Evolutionary conservation across 2,113 vertebrate genomes (phyloP), one percentile per base, ranked within the genome.

Genomic region (Amazona guildingii): DNA sequence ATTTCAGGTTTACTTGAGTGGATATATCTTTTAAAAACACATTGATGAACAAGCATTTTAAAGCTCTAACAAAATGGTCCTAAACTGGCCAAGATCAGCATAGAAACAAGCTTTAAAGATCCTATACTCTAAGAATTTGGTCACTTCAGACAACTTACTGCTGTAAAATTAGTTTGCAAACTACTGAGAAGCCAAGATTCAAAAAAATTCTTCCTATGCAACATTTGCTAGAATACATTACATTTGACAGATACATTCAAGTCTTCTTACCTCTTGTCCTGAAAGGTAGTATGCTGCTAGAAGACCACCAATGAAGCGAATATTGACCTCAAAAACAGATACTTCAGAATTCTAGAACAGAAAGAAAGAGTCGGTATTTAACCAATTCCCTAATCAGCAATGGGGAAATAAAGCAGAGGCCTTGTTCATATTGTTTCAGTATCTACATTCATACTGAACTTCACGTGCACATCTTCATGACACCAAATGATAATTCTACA

Each of bases 301-400:
- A 28, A 99, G 98, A 75, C 99, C 99, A 9, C 99, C 99, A 39
- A 99, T 99, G 97, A 99, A 99, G 29, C 99, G 98, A 88, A 99
- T 99, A 95, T 99, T 99, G 96, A 99, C 99, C 97, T 99, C 99
- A 97, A 99, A 99, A 93, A 99, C 99, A 21, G 99, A 99, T 16
- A 99, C 99, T 95, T 99, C 99, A 0, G 98, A 99, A 97, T 99
- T 99, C 99, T 99, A 98, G 73, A 94, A 93, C 21, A 82, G 12
- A 81, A 94, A 95, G 87, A 64, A 84, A 72, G 21, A 59, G 31
- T 64, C 82, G 70, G 70, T 46, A 54, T 90, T 74, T 75, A 88
- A 77, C 10, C 35, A 76, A 29, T 19, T 51, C 14, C 2, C 61
- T 83, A 75, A 88, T 51, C 35, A 70, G 90, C n/a, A 11, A 64